These are phyloP conservation scores for Micromys minutus DNA, from an alignment of 2,113 vertebrate genomes.

Conservation along the genomic window DNA sequence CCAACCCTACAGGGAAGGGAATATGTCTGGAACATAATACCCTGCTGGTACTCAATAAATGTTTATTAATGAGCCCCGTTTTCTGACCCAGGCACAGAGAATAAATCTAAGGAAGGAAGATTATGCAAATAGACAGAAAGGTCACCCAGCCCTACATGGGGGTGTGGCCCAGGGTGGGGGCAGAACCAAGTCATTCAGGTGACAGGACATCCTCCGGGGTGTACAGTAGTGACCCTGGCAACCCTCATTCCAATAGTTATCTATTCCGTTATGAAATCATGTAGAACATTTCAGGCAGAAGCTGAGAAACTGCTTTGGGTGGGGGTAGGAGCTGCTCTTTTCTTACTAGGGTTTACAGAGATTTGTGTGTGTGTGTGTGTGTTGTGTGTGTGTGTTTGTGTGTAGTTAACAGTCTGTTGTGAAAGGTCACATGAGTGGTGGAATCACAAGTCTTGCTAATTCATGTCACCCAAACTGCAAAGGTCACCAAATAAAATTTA, in stretches of 20 bases:
- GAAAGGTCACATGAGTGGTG: not conserved
- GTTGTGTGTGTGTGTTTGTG: not conserved
- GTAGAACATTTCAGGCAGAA: not conserved
- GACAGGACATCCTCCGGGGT: conserved; percentile 70
- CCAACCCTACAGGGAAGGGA: conserved; percentile 74
- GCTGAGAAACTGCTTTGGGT: not conserved
- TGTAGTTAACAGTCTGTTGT: not conserved
- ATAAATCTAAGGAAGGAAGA: conserved; percentile 78
- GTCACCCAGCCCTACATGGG: conserved; percentile 76
- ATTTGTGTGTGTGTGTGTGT: not conserved
- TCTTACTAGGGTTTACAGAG: not conserved
- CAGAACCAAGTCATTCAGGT: conserved; percentile 63
- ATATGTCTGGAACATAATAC: conserved; percentile 76
- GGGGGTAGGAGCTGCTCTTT: not conserved
- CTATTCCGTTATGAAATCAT: conserved; percentile 34
- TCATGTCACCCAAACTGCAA: not conserved
- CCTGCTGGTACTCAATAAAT: conserved; percentile 79
- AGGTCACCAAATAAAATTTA: not conserved
- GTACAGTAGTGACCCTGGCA: conserved; percentile 21
- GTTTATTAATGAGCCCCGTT: conserved; percentile 81
- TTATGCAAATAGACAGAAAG: conserved; percentile 80
- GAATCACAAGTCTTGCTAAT: not conserved
- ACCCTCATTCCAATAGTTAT: not conserved
- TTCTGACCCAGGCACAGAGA: conserved; percentile 78
- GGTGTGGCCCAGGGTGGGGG: conserved; percentile 75